Evolutionary conservation across 2,113 vertebrate species (phyloP).

Genomic region (Indicator maculatus): DNA sequence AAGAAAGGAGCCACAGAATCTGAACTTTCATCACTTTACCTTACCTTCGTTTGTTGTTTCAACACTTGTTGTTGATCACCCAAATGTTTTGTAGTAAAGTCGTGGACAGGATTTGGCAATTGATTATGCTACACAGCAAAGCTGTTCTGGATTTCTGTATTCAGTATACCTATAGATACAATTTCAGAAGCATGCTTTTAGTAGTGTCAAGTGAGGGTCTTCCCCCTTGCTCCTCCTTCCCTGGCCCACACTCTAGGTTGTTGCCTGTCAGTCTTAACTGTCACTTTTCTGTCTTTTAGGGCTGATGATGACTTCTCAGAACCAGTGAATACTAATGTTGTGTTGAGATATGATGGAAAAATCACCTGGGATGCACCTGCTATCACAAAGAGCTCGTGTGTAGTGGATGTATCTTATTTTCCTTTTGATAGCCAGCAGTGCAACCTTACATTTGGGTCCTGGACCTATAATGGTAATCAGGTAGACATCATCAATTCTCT

Average conservation of each 20-base stretch:
- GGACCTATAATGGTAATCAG: slow-evolving; percentile 99
- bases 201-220: neutral
- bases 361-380: slow-evolving; percentile 96
- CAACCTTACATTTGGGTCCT: slow-evolving; percentile 97
- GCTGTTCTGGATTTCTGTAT: neutral
- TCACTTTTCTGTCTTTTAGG: slow-evolving; percentile 69
- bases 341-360: slow-evolving; percentile 91
- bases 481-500: slow-evolving; percentile 90
- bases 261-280: neutral
- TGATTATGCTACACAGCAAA: neutral
- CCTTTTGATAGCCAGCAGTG: slow-evolving; percentile 95
- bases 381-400: slow-evolving; percentile 96
- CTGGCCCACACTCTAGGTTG: neutral
- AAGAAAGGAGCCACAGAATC: neutral
- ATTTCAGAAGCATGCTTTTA: neutral
- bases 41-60: neutral
- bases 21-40: neutral
- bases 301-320: slow-evolving; percentile 93
- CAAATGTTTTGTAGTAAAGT: slow-evolving; percentile 19
- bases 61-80: neutral
- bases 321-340: slow-evolving; percentile 91
- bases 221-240: neutral
- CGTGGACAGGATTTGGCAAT: neutral
- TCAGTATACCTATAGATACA: neutral
- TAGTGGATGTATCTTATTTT: slow-evolving; percentile 95